These are phyloP conservation scores for Labeo catla DNA, from an alignment of 2,113 vertebrate genomes.

Conservation along the genomic window DNA sequence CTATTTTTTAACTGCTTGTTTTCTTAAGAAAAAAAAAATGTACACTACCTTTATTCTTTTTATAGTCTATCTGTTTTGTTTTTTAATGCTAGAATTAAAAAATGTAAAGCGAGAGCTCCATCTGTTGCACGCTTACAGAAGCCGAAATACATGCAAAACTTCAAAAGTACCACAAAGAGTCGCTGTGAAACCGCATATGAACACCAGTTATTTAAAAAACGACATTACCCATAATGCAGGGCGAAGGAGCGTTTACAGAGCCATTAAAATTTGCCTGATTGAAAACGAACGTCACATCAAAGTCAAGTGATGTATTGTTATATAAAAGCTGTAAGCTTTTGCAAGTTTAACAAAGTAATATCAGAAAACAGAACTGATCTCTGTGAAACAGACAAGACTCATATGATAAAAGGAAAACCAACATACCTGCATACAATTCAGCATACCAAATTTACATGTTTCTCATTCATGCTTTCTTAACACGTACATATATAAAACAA, in stretches of 20 bases:
- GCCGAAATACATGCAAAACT: slow-evolving; percentile 41
- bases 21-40: no score
- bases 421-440: not conserved
- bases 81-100: no score
- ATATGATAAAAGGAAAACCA: not conserved
- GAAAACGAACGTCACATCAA: slow-evolving; percentile 27
- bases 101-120: no score
- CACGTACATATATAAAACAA: not conserved
- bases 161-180: slow-evolving; percentile 43
- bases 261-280: slow-evolving; percentile 15
- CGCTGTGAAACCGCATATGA: slow-evolving; percentile 52
- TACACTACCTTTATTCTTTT: no score
- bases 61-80: no score
- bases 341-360: not conserved
- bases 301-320: not conserved
- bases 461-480: not conserved
- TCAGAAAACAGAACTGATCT: not conserved
- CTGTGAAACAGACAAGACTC: not conserved
- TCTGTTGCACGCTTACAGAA: not conserved
- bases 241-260: slow-evolving; percentile 8
- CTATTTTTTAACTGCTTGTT: no score
- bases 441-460: not conserved
- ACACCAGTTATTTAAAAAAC: not conserved
- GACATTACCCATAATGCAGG: slow-evolving; percentile 52
- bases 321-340: not conserved